Evolutionary conservation across 2,888 invertebrate species (phyloP).

Genomic region (Drosophila mercatorum): DNA sequence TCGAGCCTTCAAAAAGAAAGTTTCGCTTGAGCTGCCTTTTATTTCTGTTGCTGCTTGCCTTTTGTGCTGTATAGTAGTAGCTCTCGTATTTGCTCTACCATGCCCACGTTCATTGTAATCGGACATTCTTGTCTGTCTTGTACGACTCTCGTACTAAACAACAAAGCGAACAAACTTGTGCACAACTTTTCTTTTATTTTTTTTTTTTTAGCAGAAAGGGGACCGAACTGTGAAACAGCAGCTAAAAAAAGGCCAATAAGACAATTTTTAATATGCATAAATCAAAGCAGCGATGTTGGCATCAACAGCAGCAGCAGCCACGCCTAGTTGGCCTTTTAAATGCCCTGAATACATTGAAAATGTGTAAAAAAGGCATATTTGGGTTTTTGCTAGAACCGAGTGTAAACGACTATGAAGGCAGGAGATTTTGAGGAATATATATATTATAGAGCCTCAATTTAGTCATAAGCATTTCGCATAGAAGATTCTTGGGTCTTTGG

Average conservation of each 20-base stretch:
- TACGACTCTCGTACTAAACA: constrained; percentile 19
- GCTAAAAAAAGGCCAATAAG: constrained; percentile 43
- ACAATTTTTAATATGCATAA: constrained; percentile 74
- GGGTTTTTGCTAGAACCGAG: background rate
- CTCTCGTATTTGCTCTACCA: constrained; percentile 44
- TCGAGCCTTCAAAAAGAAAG: constrained; percentile 63
- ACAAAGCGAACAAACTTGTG: constrained; percentile 47
- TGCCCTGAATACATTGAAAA: constrained; percentile 1
- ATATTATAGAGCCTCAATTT: too few species aligned
- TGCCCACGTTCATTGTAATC: constrained; percentile 62
- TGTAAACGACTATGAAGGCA: background rate
- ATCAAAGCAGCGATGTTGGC: constrained; percentile 48
- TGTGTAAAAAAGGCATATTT: background rate
- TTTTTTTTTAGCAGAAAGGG: background rate
- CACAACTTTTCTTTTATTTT: constrained; percentile 39
- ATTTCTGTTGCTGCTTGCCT: constrained; percentile 7
- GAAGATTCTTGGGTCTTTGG: background rate
- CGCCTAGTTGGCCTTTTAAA: constrained; percentile 11
- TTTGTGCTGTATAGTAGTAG: constrained; percentile 8
- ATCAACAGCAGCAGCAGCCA: constrained; percentile 4
- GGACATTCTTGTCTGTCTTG: constrained; percentile 47
- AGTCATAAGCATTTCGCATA: too few species aligned
- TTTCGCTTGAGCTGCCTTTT: constrained; percentile 26
- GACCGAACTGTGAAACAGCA: constrained; percentile 1
- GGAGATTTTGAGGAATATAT: too few species aligned